These are phyloP conservation scores for Drosophila atroscutellata DNA, from an alignment of 2,888 invertebrate species.

Conservation along the genomic window DNA sequence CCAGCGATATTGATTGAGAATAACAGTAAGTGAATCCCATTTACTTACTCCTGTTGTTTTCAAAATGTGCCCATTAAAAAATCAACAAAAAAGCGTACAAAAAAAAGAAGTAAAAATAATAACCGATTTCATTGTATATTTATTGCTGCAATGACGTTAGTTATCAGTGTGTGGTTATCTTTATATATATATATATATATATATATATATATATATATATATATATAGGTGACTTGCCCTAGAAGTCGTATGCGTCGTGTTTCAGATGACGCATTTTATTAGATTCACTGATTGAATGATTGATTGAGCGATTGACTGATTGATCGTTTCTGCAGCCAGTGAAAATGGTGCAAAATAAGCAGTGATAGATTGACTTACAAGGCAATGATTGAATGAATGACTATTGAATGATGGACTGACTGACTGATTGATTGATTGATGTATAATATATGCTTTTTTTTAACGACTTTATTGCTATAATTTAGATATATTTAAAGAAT, in stretches of 20 bases:
- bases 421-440: neutral
- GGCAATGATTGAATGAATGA: neutral
- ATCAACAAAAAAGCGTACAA: neutral
- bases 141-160: neutral
- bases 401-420: neutral
- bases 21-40: conserved; percentile 53
- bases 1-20: conserved; percentile 15
- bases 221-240: neutral
- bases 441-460: neutral
- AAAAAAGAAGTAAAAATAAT: neutral
- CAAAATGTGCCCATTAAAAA: neutral
- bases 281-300: neutral
- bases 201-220: neutral
- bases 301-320: neutral
- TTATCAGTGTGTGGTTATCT: conserved; percentile 5
- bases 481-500: neutral
- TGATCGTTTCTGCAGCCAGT: neutral
- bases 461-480: neutral
- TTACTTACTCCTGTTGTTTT: neutral
- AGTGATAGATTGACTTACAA: neutral
- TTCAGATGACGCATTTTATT: neutral
- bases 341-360: neutral
- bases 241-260: neutral
- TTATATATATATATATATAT: neutral
- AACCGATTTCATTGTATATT: neutral